Base-by-base conservation (phyloP, 2,113 vertebrate genomes). In the Macroglossus sobrinus region DNA sequence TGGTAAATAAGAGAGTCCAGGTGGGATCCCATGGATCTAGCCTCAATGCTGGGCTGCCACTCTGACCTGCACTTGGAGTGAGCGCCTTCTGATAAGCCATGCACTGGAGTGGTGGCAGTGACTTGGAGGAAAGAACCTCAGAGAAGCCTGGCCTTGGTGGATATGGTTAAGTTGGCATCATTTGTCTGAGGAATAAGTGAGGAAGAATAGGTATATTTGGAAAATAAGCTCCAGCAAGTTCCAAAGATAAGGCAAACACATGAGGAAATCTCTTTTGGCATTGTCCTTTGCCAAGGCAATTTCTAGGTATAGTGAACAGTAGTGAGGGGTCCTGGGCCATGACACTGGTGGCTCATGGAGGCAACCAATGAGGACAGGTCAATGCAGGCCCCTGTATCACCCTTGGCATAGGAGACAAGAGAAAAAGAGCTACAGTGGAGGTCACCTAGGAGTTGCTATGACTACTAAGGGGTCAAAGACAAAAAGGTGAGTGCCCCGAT, bases 11-110 rank as follows among this genome's bases (percentile, higher is more conserved):
- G 30, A 55, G 68, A 57, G 38, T 66, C 33, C 38, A 24, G 5
- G 35, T 57, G 59, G 14, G 35, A 61, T 26, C 40, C 19, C n/a
- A 12, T 40, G 64, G 63, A 13, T 79, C n/a, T 85, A 26, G 45
- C 26, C 30, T 24, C 0, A 0, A 2, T 4, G 18, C 50, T 55
- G 63, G 59, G 5, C 55, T 88, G 80, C 24, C 14, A 4, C 1
- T 55, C 10, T 75, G 33, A 40, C 26, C 40, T 16, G 26, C 22
- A 6, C 15, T 1, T 4, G 66, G 26, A n/a, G 26, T 14, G 43
- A 71, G 19, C 21, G 9, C 43, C 40, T 57, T 63, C 45, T 3
- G 2, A 38, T 24, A 24, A 50, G 84, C 40, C 11, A 1, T 2
- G 9, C 26, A 69, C 66, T 66, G 69, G 69, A 22, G 10, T 43